Base-by-base conservation (phyloP, 1,140 invertebrate species). In the Tetragonula clypearis region DNA sequence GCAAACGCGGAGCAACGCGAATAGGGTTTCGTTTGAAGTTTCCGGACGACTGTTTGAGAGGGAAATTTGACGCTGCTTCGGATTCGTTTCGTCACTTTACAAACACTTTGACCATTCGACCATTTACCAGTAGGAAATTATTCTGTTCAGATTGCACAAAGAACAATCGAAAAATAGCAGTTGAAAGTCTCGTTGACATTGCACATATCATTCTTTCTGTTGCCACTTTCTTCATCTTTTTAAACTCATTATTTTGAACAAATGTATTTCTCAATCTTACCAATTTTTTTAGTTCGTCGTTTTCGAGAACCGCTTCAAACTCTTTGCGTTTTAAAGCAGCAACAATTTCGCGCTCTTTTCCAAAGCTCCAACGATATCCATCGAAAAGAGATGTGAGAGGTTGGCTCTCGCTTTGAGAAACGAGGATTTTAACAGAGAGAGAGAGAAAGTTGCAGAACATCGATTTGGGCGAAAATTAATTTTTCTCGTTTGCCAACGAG, bases 401-500 rank as follows among this genome's bases (percentile, higher is more conserved):
- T 8, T 19, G 23, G 58, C 2, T 21, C 8, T 15, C 35, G 3
- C 56, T 9, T 35, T 30, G 30, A 77, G 60, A 35, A 30, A 15
- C 0, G 12, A 55, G 78, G 35, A 69, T 55, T 79, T n/a, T 8
- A 69, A 2, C 26, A 49, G 41, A 49, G 41, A 49, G 41, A 49
- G 41, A 49, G 41, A 49, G 41, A 49, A 56, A 79, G 26, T 69
- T n/a, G 5, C 9, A 19, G 26, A 60, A 68, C 77, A 68, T 68
- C n/a, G 77, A 21, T 68, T 35, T 41, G 75, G 41, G 41, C 21
- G 65, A 79, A 79, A 79, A 79, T 79, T n/a, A 79, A 79, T 79
- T 79, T 79, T 79, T 79, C 65, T 19, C 41, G 41, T 53, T 49
- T 49, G 62, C 17, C n/a, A 21, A 56, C 23, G 65, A 69, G 65